Evolutionary conservation across 2,113 vertebrate genomes (phyloP), one percentile per base, ranked within the genome.

Genomic region (Brachyhypopomus gauderio): DNA sequence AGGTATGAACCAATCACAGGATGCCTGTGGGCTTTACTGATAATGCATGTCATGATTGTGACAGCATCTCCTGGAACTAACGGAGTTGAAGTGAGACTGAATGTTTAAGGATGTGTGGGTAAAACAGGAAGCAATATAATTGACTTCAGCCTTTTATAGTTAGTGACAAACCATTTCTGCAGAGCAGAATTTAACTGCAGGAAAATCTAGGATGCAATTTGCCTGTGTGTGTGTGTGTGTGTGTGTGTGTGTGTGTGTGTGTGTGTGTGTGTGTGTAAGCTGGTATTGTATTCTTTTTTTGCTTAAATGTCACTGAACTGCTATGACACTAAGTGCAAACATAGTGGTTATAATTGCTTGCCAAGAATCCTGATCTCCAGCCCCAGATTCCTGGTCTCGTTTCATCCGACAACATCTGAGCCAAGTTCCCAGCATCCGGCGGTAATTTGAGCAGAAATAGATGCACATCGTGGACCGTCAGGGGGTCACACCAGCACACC

Each of bases 181-280:
- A 52, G 5, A 45, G 41, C 45, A 52, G 45, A 52, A 52, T 52
- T 52, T 52, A 52, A 52, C 45, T 52, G 45, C 34, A 76, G 5
- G 19, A 74, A n/a, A 52, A 52, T 12, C 22, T 22, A 75, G 55
- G 6, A 81, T 41, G 45, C 72, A 52, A 16, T 20, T 14, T 34
- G 70, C 27, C 60, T 17, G 17, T 0, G 23, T 2, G 36, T 45
- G 55, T 45, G 77, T 48, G 56, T 41, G 78, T 23, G 19, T n/a
- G 64, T 27, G 48, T 70, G 63, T 56, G 62, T 22, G 76, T 67
- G 75, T 66, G 75, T 62, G 58, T 63, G 56, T 62, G 34, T 77
- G 60, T 52, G 59, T 48, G 9, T 6, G 70, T 30, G 30, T 30
- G 30, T 30, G 30, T 30, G 30, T 30, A 30, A 30, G 30, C 30